Evolutionary conservation across 1,140 invertebrate species (phyloP), one percentile per base, ranked within the genome.

Genomic region (Odontomachus brunneus): DNA sequence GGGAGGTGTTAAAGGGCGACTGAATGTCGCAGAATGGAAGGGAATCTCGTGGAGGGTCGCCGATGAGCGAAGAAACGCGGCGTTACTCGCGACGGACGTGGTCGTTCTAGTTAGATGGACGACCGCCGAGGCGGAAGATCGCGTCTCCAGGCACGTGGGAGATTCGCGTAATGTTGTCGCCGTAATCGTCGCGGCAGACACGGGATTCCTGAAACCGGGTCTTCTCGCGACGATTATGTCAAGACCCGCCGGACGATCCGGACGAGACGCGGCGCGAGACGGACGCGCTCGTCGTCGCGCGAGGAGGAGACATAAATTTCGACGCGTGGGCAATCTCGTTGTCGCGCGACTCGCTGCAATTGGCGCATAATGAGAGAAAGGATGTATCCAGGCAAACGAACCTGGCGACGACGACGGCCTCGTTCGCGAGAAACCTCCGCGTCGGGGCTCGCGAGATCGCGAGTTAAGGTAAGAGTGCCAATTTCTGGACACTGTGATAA

Each of bases 271-370:
- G 55, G 29, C 24, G 24, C 24, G 24, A n/a, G 51, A 38, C 0
- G 14, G 44, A 57, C 74, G 74, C 67, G 59, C 15, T 3, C 76
- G 83, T 82, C 33, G 63, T 60, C 48, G 5, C 57, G 66, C 63
- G 66, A 73, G 38, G 73, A 87, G 48, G 53, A 84, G 59, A 87
- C 60, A 88, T 82, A 82, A 88, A 87, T 88, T 88, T 78, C 57
- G 24, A 53, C 66, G 69, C 67, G 49, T 53, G 57, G 48, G 53
- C 83, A 80, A 87, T 81, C 82, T 74, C 57, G 69, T 57, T 66
- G 81, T 67, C 84, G 55, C 78, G 49, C 78, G 49, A 53, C 63
- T 60, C 51, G 33, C 9, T 48, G 59, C 75, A 83, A 78, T 78
- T 62, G 48, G 22, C 17, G 82, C 17, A 57, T 88, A 87, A 87